These are phyloP conservation scores for Atrichornis clamosus DNA, from an alignment of 2,113 vertebrate genomes.

Conservation along the genomic window DNA sequence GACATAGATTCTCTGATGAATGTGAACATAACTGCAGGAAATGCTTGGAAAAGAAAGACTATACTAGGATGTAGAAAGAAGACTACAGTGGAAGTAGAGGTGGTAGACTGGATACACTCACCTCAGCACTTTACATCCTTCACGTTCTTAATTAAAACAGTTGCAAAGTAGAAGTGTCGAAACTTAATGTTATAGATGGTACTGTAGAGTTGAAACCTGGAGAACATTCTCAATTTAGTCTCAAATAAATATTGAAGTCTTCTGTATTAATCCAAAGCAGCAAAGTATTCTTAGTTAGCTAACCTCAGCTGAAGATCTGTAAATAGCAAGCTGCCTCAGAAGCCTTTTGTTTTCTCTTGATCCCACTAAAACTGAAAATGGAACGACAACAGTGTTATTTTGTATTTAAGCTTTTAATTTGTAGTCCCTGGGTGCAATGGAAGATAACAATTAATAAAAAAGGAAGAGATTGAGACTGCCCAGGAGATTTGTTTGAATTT, in stretches of 20 bases:
- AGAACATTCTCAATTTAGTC: not conserved
- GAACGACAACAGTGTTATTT: not conserved
- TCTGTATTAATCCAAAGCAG: not conserved
- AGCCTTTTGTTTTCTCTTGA: not conserved
- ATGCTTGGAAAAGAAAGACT: not conserved
- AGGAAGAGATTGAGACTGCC: not conserved
- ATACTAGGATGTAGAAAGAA: not conserved
- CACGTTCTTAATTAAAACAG: not conserved
- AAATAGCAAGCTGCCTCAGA: not conserved
- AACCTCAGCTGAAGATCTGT: not conserved
- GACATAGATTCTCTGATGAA: not conserved
- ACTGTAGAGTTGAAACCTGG: not conserved
- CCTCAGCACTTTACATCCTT: not conserved
- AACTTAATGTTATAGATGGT: not conserved
- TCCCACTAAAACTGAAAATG: not conserved
- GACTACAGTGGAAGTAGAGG: not conserved
- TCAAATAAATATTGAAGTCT: not conserved
- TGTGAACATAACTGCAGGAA: not conserved
- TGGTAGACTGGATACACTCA: not conserved
- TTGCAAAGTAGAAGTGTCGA: not conserved
- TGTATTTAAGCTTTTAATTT: constrained; percentile 15
- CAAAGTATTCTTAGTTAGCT: not conserved
- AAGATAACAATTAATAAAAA: not conserved
- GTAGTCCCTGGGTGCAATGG: not conserved
- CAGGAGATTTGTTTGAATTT: not conserved